These are phyloP conservation scores for Pyrrhosoma nymphula DNA, from an alignment of 2,888 invertebrate species.

Conservation along the genomic window DNA sequence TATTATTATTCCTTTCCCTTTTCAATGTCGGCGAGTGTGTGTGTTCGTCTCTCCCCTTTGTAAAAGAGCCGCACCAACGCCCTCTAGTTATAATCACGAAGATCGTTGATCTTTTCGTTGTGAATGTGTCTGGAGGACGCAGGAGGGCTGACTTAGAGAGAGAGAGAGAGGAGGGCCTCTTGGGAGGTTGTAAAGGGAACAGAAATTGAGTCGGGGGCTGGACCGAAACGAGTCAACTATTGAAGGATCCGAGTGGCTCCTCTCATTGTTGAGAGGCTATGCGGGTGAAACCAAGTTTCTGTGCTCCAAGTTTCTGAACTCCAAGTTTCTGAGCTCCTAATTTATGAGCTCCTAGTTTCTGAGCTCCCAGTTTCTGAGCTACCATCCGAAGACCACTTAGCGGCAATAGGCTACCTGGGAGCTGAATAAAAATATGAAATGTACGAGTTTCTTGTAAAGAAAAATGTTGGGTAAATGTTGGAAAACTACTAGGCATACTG, in stretches of 20 bases:
- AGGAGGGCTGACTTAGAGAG: neutral
- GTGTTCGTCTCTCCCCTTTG: neutral
- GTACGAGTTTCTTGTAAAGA: too few species aligned
- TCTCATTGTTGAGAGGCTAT: neutral
- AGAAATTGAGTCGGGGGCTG: neutral
- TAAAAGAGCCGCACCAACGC: neutral
- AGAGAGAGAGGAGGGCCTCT: neutral
- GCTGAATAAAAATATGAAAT: too few species aligned
- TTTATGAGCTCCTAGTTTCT: too few species aligned
- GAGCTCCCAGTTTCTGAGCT: too few species aligned
- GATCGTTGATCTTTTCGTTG: neutral
- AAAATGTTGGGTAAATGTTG: too few species aligned
- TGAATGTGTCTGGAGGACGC: neutral
- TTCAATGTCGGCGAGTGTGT: neutral
- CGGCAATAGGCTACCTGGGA: too few species aligned
- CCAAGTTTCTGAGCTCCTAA: too few species aligned
- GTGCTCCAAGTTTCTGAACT: too few species aligned
- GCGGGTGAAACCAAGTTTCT: too few species aligned
- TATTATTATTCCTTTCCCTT: neutral
- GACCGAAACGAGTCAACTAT: neutral
- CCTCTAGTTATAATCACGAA: neutral
- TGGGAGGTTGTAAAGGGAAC: neutral
- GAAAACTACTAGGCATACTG: too few species aligned
- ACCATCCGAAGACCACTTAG: too few species aligned
- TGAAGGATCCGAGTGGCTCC: neutral